Evolutionary conservation across 2,797 vertebrate species (phyloP), one percentile per base, ranked within the genome.

Genomic region (Hippoglossus hippoglossus): DNA sequence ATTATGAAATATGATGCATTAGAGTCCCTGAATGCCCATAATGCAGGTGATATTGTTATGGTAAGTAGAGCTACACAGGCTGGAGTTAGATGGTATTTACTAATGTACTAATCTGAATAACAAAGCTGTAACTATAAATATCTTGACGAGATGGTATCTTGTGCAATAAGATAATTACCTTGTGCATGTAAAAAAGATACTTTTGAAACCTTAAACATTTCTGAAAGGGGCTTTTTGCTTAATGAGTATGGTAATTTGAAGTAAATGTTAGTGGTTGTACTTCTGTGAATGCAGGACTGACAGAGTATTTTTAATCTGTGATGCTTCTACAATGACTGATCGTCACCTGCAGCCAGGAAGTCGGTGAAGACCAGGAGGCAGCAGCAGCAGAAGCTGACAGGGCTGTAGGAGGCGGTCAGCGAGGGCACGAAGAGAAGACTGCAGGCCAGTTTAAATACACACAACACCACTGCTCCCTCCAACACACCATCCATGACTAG

Each of bases 311-410:
- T 2, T 7, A 19, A 6, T 16, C 44, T 46, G 16, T 19, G 16
- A 7, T 68, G 55, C 63, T 59, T 13, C 10, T 15, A 8, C 10
- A 0, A 21, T 21, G 47, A 39, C 75, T 10, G 28, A 51, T 15
- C 31, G 83, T 89, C 83, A 96, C 95, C 87, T 83, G 95, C 85
- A 71, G 94, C 79, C n/a, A 90, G 56, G 70, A 95, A 76, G 86
- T 96, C 95, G 0, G 95, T 95, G 86, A 95, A 93, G 60, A 95
- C 22, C 58, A 96, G 79, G 22, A 96, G 92, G 75, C 92, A 93
- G 76, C 92, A 86, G 78, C 93, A 93, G 83, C 94, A 95, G 80
- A 93, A 89, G 66, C 86, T 87, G 55, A 94, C 71, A 0, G 89
- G 80, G 28, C 92, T 94, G 72, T 69, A 28, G 21, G 89, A 84